Conservation (phyloP, 2,888 invertebrate genomes). For the Agrotis segetum region DNA sequence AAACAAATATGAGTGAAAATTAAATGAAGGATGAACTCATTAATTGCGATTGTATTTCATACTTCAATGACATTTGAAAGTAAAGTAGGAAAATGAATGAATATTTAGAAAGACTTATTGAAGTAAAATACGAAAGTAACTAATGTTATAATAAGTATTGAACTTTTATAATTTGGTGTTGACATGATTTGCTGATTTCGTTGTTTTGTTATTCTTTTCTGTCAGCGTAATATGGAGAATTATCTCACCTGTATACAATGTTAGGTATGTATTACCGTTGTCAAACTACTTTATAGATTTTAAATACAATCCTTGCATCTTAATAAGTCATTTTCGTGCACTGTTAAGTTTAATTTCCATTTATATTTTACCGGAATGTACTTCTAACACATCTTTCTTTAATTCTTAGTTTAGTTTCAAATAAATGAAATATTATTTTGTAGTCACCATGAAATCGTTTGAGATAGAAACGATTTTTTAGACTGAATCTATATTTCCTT, state of each 20-base stretch:
- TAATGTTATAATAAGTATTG: conserved; percentile 88
- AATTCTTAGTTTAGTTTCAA: conserved; percentile 16
- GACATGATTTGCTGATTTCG: conserved; percentile 65
- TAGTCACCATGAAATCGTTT: conserved; percentile 13
- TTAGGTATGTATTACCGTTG: conserved; percentile 58
- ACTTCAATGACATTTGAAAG: conserved; percentile 90
- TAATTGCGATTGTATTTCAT: conserved; percentile 90
- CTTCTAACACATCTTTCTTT: conserved; percentile 14
- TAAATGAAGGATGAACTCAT: conserved; percentile 88
- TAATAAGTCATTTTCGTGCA: conserved; percentile 55
- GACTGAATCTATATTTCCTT: conserved; percentile 27
- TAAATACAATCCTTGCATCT: conserved; percentile 32
- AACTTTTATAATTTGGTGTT: conserved; percentile 82
- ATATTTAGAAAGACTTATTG: conserved; percentile 91
- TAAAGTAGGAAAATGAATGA: conserved; percentile 90
- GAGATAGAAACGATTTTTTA: conserved; percentile 7
- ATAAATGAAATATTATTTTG: conserved; percentile 15
- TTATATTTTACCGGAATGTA: conserved; percentile 26
- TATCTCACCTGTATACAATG: conserved; percentile 60
- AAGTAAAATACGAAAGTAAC: conserved; percentile 90
- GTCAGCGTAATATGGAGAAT: conserved; percentile 62
- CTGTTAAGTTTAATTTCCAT: conserved; percentile 25
- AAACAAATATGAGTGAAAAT: conserved; percentile 90
- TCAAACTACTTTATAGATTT: conserved; percentile 65
- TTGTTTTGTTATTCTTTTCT: conserved; percentile 64